Base-by-base conservation (phyloP, 2,888 invertebrate genomes). In the Lepidonotus clava region DNA sequence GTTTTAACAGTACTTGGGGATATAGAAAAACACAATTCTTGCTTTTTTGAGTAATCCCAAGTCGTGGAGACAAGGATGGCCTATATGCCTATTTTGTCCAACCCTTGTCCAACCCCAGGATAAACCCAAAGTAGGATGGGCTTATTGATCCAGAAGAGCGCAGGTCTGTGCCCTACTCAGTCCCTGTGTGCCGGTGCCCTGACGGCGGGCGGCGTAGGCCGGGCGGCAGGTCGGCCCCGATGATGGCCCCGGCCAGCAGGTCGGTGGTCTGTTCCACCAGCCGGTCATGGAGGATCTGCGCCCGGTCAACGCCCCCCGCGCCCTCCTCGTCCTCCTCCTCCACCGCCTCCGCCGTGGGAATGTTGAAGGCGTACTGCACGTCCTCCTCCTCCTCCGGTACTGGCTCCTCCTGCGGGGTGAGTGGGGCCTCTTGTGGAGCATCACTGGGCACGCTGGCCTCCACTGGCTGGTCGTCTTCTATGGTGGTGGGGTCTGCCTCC, bases 231-330 rank as follows among this genome's bases (percentile, higher is more conserved):
- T 80, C 46, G 5, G 80, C 41, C 14, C 83, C 83, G 34, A 61
- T 53, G 51, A 83, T 61, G 38, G 56, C 83, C 38, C 56, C 83
- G 6, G 61, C 83, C 8, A 83, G 51, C 53, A 56, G 83, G 34
- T 53, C 53, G 24, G 83, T 56, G 11, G 61, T 83, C 56, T 83
- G 83, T 21, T 83, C 61, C 8, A 83, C 61, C 6, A 83, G 56
- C n/a, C 38, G 21, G 61, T 83, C 83, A 36, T 53, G 83, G 0
- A 61, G 53, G 28, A 32, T 83, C 38, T 51, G 83, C 0, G 21
- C 2, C 32, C 18, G 14, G n/a, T 14, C 32, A 11, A 18, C 53
- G 1, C n/a, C 83, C n/a, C 0, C 34, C 8, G 34, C 53, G 2
- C 56, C 83, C n/a, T 53, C 83, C 36, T 38, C 53, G 18, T 56